Evolutionary conservation across 2,113 vertebrate genomes (phyloP).

Genomic region (Asarcornis scutulata): DNA sequence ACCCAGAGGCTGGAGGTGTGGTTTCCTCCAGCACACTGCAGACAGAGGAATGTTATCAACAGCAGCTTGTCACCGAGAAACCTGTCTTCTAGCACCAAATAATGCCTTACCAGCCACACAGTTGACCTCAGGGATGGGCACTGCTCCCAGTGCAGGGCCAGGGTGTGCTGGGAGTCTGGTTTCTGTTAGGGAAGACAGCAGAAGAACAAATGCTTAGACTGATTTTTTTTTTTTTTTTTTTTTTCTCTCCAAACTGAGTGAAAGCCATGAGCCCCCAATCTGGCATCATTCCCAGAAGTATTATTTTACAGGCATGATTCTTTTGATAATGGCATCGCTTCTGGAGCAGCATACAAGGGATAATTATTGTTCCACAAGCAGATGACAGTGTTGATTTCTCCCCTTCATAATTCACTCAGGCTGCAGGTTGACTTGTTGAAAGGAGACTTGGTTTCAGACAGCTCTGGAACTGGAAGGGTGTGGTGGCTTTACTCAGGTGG

Average conservation of each 20-base stretch:
- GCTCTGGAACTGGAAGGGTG: not conserved
- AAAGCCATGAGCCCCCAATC: not conserved
- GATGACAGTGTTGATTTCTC: conserved; percentile 31
- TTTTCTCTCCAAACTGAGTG: not conserved
- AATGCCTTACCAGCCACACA: not conserved
- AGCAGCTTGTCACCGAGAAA: not conserved
- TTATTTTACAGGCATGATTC: conserved; percentile 38
- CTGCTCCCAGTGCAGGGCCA: not conserved
- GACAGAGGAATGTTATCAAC: not conserved
- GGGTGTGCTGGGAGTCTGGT: accelerated
- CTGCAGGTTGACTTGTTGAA: not conserved
- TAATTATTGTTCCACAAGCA: conserved; percentile 44
- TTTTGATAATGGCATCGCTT: not conserved
- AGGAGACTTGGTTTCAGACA: not conserved
- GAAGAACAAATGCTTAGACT: not conserved
- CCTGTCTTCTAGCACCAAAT: accelerated
- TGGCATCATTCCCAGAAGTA: conserved; percentile 47
- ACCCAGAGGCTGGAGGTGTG: not conserved
- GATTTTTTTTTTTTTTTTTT: not conserved
- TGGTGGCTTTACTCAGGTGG: no score
- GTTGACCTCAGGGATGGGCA: not conserved
- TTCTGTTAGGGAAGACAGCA: not conserved
- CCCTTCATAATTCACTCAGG: not conserved
- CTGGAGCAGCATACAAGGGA: not conserved
- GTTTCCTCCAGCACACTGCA: not conserved